Evolutionary conservation across 1,140 invertebrate species (phyloP).

Genomic region (Drosophila jambulina): DNA sequence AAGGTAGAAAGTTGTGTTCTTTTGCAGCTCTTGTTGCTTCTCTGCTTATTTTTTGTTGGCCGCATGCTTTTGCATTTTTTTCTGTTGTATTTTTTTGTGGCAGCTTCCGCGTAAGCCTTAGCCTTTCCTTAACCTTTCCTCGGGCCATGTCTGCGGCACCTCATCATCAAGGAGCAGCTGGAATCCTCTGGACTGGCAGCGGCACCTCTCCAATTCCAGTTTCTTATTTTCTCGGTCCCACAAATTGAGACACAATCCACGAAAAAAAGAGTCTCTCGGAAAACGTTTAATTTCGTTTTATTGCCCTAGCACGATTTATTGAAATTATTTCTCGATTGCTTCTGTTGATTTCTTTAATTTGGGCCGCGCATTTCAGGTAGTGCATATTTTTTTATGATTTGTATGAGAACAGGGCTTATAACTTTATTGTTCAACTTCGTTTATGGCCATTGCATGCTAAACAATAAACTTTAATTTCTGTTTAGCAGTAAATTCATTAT

Average conservation of each 20-base stretch:
- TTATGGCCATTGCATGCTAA: constrained; percentile 5
- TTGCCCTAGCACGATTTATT: constrained; percentile 77
- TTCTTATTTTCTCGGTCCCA: constrained; percentile 11
- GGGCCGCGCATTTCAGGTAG: constrained; percentile 6
- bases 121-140: constrained; percentile 50
- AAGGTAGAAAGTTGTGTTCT: constrained; percentile 60
- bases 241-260: constrained; percentile 74
- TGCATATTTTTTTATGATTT: constrained; percentile 22
- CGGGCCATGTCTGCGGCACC: constrained; percentile 70
- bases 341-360: constrained; percentile 19
- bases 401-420: constrained; percentile 2
- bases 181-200: constrained; percentile 26
- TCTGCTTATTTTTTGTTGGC: constrained; percentile 8
- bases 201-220: constrained; percentile 14
- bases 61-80: constrained; percentile 7
- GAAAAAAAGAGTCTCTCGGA: constrained; percentile 21
- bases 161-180: constrained; percentile 69
- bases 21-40: constrained; percentile 28
- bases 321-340: constrained; percentile 67
- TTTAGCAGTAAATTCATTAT: background rate
- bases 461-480: constrained; percentile 1
- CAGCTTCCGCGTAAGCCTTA: constrained; percentile 67
- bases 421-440: constrained; percentile 8
- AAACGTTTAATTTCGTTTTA: constrained; percentile 78
- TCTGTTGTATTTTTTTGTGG: constrained; percentile 8